Evolutionary conservation across 1,140 invertebrate genomes (phyloP).

Genomic region (Centruroides sculpturatus): DNA sequence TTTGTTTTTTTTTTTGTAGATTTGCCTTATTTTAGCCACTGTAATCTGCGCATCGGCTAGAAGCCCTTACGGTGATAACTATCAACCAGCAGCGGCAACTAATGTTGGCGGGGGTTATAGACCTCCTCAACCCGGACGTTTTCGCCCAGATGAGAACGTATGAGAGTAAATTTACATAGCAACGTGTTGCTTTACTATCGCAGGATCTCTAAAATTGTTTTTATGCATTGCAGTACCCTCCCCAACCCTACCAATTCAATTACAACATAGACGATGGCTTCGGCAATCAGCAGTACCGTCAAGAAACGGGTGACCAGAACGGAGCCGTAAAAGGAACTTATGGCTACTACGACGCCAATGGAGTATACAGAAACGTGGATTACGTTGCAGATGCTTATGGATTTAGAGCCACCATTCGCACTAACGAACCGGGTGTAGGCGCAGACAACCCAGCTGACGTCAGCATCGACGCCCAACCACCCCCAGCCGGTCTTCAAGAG

Average conservation of each 20-base stretch:
- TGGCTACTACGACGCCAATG: conserved; percentile 4
- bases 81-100: too few species aligned
- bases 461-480: neutral
- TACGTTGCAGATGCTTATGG: conserved; percentile 4
- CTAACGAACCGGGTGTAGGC: conserved; percentile 6
- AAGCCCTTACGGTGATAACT: too few species aligned
- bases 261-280: conserved; percentile 7
- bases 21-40: too few species aligned
- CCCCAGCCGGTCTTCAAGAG: neutral
- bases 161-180: too few species aligned
- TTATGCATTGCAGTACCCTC: neutral
- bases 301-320: conserved; percentile 1
- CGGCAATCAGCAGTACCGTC: neutral
- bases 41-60: too few species aligned
- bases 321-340: conserved; percentile 4
- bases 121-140: too few species aligned
- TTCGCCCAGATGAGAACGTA: too few species aligned
- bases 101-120: too few species aligned
- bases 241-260: conserved; percentile 1
- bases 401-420: conserved; percentile 1
- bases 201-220: too few species aligned
- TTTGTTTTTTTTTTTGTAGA: too few species aligned
- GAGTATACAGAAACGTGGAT: neutral
- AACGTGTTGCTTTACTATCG: too few species aligned
- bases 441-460: conserved; percentile 4